Conservation (phyloP, 2,113 vertebrate species). For the Ariopsis seemanni region DNA sequence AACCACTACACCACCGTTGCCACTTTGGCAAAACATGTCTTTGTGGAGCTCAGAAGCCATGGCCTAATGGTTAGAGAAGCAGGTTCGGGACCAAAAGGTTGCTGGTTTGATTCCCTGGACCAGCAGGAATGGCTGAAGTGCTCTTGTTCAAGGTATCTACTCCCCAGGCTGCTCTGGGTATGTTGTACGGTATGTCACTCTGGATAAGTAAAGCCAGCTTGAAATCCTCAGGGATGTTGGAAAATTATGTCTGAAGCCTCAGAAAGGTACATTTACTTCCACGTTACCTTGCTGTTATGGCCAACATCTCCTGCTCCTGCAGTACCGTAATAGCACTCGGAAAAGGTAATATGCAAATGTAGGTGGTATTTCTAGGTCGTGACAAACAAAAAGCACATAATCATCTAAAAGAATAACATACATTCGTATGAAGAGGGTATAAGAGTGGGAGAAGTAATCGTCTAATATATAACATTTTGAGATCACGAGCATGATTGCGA, state of each 20-base stretch:
- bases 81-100: too few species aligned
- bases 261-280: not conserved
- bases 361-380: not conserved
- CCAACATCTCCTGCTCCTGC: not conserved
- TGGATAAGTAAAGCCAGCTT: not conserved
- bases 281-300: not conserved
- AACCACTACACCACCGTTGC: too few species aligned
- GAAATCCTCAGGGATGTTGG: not conserved
- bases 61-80: too few species aligned
- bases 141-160: too few species aligned
- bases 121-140: too few species aligned
- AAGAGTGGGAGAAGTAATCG: constrained; percentile 44
- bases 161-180: too few species aligned
- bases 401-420: not conserved
- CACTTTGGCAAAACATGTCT: not conserved
- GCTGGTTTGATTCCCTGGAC: too few species aligned
- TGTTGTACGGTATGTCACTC: too few species aligned
- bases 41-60: not conserved
- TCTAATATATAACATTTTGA: constrained; percentile 15
- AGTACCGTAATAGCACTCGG: not conserved
- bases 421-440: constrained; percentile 40
- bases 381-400: constrained; percentile 6
- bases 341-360: not conserved
- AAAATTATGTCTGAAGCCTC: not conserved
- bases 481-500: not conserved